These are phyloP conservation scores for Austrolebias charrua DNA, from an alignment of 2,797 vertebrate species.

Conservation along the genomic window DNA sequence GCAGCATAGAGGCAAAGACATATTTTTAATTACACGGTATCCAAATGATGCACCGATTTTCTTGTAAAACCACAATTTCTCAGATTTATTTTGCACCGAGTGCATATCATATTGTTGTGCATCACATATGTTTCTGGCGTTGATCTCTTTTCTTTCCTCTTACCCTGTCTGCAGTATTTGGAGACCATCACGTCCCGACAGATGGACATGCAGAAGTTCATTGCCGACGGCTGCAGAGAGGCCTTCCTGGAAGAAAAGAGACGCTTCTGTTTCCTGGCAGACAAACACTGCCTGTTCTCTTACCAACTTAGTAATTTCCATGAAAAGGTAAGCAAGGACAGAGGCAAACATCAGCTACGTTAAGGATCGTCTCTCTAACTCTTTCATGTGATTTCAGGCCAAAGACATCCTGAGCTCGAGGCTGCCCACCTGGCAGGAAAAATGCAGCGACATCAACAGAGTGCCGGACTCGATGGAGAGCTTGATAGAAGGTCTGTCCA, in stretches of 20 bases:
- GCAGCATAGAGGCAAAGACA: neutral
- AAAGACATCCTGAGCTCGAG: conserved; percentile 85
- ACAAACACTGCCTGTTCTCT: conserved; percentile 94
- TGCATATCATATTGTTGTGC: neutral
- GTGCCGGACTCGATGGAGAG: conserved; percentile 87
- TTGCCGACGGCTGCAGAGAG: conserved; percentile 93
- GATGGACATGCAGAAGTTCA: conserved; percentile 94
- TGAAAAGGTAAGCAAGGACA: conserved; percentile 77
- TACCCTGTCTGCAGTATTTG: conserved; percentile 79
- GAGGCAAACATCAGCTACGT: neutral
- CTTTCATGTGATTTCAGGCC: conserved; percentile 76
- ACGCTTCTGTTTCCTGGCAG: conserved; percentile 95
- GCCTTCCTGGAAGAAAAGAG: conserved; percentile 95
- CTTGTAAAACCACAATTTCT: too few relatives aligned
- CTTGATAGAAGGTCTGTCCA: conserved; percentile 86
- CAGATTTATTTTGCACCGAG: too few relatives aligned
- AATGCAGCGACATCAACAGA: conserved; percentile 88
- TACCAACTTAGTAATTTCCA: conserved; percentile 86
- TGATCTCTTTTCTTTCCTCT: conserved; percentile 12
- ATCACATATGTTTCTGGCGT: too few relatives aligned
- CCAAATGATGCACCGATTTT: too few relatives aligned
- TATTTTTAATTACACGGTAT: too few relatives aligned
- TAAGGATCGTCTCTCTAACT: neutral
- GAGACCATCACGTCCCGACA: conserved; percentile 90
- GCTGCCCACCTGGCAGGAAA: conserved; percentile 91